A percentile compares a stretch with the other conserved stretches of the same genome.
These are phyloP conservation scores for Pseudois nayaur DNA, from an alignment of 2,113 vertebrate genomes.

Conservation along the genomic window DNA sequence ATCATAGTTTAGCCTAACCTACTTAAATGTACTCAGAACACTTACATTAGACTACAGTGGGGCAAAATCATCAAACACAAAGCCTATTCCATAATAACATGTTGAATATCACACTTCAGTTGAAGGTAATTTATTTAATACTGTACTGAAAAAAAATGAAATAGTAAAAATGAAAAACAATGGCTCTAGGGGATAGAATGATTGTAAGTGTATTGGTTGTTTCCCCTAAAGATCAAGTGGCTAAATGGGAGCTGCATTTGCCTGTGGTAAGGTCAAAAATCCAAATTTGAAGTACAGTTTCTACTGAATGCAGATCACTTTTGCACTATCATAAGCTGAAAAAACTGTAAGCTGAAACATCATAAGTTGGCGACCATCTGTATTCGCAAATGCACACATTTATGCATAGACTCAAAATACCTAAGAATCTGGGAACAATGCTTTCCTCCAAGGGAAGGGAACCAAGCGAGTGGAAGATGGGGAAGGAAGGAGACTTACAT, in stretches of 20 bases:
- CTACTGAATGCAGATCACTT: neutral
- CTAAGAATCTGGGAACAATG: neutral
- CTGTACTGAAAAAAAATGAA: neutral
- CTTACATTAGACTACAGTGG: neutral
- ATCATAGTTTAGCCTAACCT: neutral
- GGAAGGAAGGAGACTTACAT: neutral
- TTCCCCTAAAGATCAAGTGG: neutral
- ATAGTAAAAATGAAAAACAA: neutral
- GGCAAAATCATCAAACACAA: neutral
- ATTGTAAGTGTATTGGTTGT: neutral
- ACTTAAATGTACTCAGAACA: neutral
- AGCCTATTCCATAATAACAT: neutral
- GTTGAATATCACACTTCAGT: neutral
- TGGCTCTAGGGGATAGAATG: neutral
- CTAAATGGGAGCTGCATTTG: neutral
- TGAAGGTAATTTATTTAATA: neutral
- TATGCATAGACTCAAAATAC: neutral
- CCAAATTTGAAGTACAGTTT: neutral
- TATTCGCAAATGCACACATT: neutral
- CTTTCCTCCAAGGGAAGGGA: neutral
- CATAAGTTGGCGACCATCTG: neutral
- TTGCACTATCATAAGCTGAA: neutral
- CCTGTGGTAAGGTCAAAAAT: neutral
- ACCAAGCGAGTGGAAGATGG: neutral
- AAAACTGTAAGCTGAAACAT: neutral